Base-by-base conservation (phyloP, 2,797 vertebrate species). In the Cheirogaleus major region DNA sequence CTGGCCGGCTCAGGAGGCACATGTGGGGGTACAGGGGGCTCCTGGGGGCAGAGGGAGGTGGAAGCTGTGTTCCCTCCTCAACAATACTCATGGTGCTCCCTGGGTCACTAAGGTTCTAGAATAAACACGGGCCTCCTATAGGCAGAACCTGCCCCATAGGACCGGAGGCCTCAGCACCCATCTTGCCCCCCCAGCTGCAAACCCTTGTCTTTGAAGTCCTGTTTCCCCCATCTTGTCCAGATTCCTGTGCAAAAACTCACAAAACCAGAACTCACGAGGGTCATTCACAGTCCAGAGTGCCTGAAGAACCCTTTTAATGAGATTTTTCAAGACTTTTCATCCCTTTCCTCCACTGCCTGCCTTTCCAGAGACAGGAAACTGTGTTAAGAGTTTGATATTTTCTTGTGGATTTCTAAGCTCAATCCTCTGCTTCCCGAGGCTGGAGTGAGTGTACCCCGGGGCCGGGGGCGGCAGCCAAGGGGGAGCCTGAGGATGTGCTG, bases 191-290 rank as follows among this genome's bases (percentile, higher is more conserved):
- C 63, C 11, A 41, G 85, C 35, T 14, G 22, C 57, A 90, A 72
- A 59, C 4, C 52, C 90, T 35, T 1, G 20, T 65, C 91, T 94
- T 55, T 95, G 69, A 94, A 96, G 94, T 76, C 30, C 65, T 14
- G 1, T 50, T 88, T 90, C 45, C 84, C 41, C 92, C 85, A 50
- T 84, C 89, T 79, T 86, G 41, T 92, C 70, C 48, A 83, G 69
- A 94, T 91, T 97, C 78, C 88, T 96, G 76, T 78, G 63, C 41
- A 95, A 92, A 97, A 88, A 69, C 55, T 94, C 50, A 48, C 59
- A 73, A 78, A 93, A 84, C 86, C 48, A 89, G 67, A 95, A 89
- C 76, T 88, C 43, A 78, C 32, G 43, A 90, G 85, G 87, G 75
- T 67, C 41, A 82, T 69, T 91, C 72, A 12, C 2, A 76, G 89